Conservation (phyloP, 2,113 vertebrate genomes). For the Osmerus mordax region DNA sequence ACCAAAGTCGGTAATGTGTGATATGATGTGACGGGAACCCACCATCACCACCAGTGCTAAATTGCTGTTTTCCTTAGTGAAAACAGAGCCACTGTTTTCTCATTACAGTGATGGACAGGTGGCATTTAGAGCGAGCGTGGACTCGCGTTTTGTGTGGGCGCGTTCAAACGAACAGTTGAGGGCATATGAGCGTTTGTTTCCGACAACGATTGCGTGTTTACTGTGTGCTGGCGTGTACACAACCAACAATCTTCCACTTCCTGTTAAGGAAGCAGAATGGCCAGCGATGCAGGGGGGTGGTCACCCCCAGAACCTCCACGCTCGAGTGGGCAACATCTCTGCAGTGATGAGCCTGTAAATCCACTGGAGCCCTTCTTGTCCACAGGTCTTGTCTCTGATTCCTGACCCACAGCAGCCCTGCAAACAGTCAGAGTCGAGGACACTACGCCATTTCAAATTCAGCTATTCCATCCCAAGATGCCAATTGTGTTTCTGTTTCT, state of each 20-base stretch:
- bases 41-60: constrained; percentile 53
- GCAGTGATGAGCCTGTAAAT: constrained; percentile 49
- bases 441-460: not conserved
- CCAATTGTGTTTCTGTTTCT: not conserved
- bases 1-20: constrained; percentile 74
- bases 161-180: not conserved
- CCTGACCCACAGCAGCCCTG: constrained; percentile 32
- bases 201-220: too few species aligned
- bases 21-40: constrained; percentile 66
- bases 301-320: constrained; percentile 56
- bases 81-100: constrained; percentile 57
- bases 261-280: constrained; percentile 9
- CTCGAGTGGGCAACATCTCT: constrained; percentile 45
- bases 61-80: constrained; percentile 74
- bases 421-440: not conserved
- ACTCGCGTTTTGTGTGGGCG: not conserved
- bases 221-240: constrained; percentile 2
- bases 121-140: not conserved
- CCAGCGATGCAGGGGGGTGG: constrained; percentile 39
- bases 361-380: constrained; percentile 38
- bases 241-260: not conserved
- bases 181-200: too few species aligned
- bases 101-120: constrained; percentile 60
- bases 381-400: constrained; percentile 38
- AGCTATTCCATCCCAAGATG: too few species aligned